phyloP scores from a whole-genome alignment of 1,140 invertebrate species.

The Drosophila seguyi region DNA sequence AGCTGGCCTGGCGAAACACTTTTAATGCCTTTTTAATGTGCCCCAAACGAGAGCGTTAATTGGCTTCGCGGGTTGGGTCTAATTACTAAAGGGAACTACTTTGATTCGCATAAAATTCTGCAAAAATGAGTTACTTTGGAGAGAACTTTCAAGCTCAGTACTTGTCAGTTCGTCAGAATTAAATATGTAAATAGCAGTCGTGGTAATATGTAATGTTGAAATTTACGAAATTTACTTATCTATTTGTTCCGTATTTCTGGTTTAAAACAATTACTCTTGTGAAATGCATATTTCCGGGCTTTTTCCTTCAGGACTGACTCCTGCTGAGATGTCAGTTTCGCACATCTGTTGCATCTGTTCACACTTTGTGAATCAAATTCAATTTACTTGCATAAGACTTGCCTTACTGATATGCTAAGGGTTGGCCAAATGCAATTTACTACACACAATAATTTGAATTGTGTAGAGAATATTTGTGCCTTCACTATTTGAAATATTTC shows the following conservation, averaged over 20 bases:
- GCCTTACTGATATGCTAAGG: background rate
- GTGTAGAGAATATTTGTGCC: background rate
- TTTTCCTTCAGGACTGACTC: constrained; percentile 7
- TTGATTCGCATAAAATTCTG: background rate
- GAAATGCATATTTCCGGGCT: background rate
- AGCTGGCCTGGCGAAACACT: background rate
- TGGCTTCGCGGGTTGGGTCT: constrained; percentile 3
- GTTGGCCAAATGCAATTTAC: constrained; percentile 8
- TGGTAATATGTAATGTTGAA: background rate
- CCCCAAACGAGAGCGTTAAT: constrained; percentile 12
- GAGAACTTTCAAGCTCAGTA: background rate
- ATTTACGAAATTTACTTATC: background rate
- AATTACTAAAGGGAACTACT: constrained; percentile 9
- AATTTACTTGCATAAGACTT: constrained; percentile 22
- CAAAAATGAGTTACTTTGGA: background rate
- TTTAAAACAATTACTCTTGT: background rate
- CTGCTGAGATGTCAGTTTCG: background rate
- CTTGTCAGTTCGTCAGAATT: background rate
- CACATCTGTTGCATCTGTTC: constrained; percentile 5
- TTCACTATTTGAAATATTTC: background rate
- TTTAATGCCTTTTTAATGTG: constrained; percentile 32
- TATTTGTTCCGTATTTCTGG: background rate
- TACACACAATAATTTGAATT: background rate
- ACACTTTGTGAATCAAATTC: constrained; percentile 13
- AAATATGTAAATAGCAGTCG: background rate